Percentiles rank a stretch among this genome's conserved stretches.
Conservation (phyloP, 2,113 vertebrate species). For the Mastomys coucha region DNA sequence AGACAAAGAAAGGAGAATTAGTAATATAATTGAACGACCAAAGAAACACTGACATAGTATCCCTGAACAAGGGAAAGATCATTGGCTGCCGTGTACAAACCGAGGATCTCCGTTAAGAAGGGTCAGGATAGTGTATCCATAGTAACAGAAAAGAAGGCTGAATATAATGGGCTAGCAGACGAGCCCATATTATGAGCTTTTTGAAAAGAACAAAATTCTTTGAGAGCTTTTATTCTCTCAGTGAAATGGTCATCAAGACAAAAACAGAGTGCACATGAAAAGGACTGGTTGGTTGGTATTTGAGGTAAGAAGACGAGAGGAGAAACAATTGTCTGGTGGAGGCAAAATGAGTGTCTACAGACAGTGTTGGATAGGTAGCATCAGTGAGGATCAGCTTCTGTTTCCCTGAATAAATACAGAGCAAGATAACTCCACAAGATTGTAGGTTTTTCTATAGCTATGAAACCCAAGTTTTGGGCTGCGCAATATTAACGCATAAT, state of each 20-base stretch:
- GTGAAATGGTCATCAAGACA: slow-evolving; percentile 14
- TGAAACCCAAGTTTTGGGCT: background rate
- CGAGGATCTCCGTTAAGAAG: background rate
- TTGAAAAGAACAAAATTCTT: background rate
- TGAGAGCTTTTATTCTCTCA: background rate
- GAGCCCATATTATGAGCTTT: background rate
- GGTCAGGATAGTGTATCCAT: background rate
- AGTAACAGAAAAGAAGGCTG: slow-evolving; percentile 15
- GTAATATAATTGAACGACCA: background rate
- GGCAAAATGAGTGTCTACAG: background rate
- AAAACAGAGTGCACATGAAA: background rate
- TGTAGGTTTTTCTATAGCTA: slow-evolving; percentile 18
- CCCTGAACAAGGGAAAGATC: background rate
- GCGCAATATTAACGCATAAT: background rate
- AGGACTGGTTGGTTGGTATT: background rate
- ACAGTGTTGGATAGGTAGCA: background rate
- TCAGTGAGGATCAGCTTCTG: background rate
- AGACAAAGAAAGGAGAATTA: background rate
- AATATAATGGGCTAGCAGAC: background rate
- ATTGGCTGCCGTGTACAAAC: background rate
- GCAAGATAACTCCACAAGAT: background rate
- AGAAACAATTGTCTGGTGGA: background rate
- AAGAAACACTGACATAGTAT: background rate
- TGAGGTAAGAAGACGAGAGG: background rate
- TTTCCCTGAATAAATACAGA: background rate